A percentile compares a stretch with the other conserved stretches of the same genome.
Conservation (phyloP, 2,888 invertebrate species). For the Parelbella ahira region DNA sequence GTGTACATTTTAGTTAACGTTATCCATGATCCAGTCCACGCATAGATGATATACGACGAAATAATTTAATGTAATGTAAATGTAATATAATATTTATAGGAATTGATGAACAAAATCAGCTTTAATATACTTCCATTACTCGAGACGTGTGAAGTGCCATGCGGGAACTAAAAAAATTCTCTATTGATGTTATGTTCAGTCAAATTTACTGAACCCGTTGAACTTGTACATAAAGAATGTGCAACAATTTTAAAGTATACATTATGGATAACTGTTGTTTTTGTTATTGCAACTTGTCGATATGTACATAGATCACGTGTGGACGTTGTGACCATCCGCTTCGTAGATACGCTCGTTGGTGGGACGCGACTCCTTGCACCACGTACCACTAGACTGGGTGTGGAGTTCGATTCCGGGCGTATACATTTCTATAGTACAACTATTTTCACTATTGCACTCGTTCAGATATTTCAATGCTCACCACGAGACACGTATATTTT, state of each 20-base stretch:
- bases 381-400: too few species aligned
- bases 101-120: conserved; percentile 47
- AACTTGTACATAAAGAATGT: conserved; percentile 65
- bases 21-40: conserved; percentile 8
- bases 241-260: conserved; percentile 67
- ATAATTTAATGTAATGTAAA: conserved; percentile 36
- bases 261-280: conserved; percentile 58
- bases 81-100: conserved; percentile 57
- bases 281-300: conserved; percentile 72
- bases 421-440: conserved; percentile 56
- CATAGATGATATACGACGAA: conserved; percentile 13
- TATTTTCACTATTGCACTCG: conserved; percentile 70
- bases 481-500: conserved; percentile 60
- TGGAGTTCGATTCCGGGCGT: conserved; percentile 43
- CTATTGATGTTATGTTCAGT: conserved; percentile 64
- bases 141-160: conserved; percentile 45
- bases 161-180: conserved; percentile 46
- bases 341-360: conserved; percentile 49
- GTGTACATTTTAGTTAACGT: conserved; percentile 10
- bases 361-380: too few species aligned
- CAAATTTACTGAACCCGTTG: conserved; percentile 53
- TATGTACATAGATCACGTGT: conserved; percentile 67
- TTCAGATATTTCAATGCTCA: conserved; percentile 61
- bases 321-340: conserved; percentile 52
- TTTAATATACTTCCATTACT: conserved; percentile 21